Base-by-base conservation (phyloP, 2,113 vertebrate species). In the Anarrhichthys ocellatus region DNA sequence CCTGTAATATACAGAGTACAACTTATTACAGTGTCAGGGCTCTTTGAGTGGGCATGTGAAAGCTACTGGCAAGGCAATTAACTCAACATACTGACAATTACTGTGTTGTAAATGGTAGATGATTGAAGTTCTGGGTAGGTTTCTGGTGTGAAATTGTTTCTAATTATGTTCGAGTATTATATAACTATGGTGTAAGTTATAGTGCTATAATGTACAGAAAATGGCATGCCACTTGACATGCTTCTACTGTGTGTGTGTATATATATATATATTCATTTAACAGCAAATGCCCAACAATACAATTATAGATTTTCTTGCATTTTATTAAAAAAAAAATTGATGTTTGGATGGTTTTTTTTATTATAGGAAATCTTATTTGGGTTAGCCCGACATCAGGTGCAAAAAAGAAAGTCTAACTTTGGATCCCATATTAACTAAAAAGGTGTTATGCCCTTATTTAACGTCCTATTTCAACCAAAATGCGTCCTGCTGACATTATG, bases 1-100 rank as follows among this genome's bases (percentile, higher is more conserved):
- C 75, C 97, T 97, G 86, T 10, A 70, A 82, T 0, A 24, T 15
- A 64, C 40, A 82, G 32, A 7, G 29, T 0, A 68, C 6, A 40
- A 14, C n/a, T 32, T 73, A 38, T 44, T 44, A 58, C 56, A 27
- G 46, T 27, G 61, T 10, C 50, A 71, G 44, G 22, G 2, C 34
- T 24, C 52, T 14, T 24, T n/a, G 64, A 48, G 32, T 42, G 15
- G 34, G n/a, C 34, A 38, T 36, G 50, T 73, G 27, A 4, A 61
- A 22, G 52, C 36, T 44, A 65, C 36, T 2, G 8, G 20, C 20
- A 24, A 22, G 11, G 1, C n/a, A 63, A 58, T 63, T 63, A 20
- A 44, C 6, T 42, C 36, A 71, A 1, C n/a, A n/a, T 17, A 24
- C 7, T 44, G 59, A 62, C 24, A 42, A 6, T 44, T 17, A 54